A percentile compares a stretch with the other conserved stretches of the same genome.
Evolutionary conservation across 1,140 invertebrate genomes (phyloP).

Genomic region (Hormaphis cornu): DNA sequence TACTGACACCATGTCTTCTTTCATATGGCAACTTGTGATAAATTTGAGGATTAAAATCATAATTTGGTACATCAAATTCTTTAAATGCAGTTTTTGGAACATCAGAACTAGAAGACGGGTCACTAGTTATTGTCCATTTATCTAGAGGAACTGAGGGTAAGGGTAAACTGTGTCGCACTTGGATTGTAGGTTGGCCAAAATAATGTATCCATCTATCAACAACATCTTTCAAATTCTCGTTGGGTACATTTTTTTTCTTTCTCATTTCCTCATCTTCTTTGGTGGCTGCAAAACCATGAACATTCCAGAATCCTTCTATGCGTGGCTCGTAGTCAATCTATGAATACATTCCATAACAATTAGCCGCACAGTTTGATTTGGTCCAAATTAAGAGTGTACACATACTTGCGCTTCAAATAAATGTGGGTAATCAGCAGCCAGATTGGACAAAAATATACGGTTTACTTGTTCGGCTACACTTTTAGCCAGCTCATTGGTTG

Average conservation of each 20-base stretch:
- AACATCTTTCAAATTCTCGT: slow-evolving; percentile 46
- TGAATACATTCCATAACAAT: slow-evolving; percentile 36
- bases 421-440: slow-evolving; percentile 50
- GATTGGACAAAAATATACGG: slow-evolving; percentile 51
- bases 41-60: slow-evolving; percentile 32
- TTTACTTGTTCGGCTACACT: slow-evolving; percentile 57
- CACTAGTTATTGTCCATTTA: background rate
- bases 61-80: slow-evolving; percentile 23
- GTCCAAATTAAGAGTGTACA: background rate
- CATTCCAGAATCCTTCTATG: slow-evolving; percentile 69
- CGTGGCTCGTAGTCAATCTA: slow-evolving; percentile 61
- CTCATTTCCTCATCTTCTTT: slow-evolving; percentile 35
- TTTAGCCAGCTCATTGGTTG: slow-evolving; percentile 45
- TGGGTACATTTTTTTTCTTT: slow-evolving; percentile 40
- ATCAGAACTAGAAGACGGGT: background rate
- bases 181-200: slow-evolving; percentile 52
- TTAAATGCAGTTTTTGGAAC: background rate
- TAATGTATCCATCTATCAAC: slow-evolving; percentile 59
- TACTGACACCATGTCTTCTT: slow-evolving; percentile 55
- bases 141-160: slow-evolving; percentile 40
- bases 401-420: slow-evolving; percentile 52
- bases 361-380: background rate
- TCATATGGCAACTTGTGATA: slow-evolving; percentile 32
- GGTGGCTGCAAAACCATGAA: slow-evolving; percentile 57
- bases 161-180: slow-evolving; percentile 55